phyloP scores from a whole-genome alignment of 2,113 vertebrate genomes.

The Nyctereutes procyonoides region DNA sequence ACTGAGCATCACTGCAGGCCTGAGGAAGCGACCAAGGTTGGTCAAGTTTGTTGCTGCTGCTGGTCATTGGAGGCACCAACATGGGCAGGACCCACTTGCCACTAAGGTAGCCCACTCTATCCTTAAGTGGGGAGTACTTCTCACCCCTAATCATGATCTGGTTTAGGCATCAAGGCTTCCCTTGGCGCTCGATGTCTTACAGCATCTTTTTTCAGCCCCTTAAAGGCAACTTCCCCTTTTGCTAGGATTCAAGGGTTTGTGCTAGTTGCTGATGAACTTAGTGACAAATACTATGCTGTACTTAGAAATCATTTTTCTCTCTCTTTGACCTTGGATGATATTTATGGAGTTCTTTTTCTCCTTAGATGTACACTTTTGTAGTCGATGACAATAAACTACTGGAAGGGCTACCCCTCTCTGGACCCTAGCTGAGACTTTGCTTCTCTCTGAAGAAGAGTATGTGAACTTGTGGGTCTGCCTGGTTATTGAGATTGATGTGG shows the following conservation, averaged over 20 bases:
- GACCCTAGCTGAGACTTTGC: neutral
- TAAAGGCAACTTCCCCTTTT: neutral
- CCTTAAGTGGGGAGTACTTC: fast-evolving
- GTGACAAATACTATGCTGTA: neutral
- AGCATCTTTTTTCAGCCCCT: neutral
- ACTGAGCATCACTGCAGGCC: neutral
- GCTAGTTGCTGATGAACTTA: neutral
- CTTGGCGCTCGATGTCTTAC: neutral
- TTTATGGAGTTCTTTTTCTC: neutral
- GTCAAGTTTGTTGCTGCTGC: neutral
- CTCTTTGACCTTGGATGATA: neutral
- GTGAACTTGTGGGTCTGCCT: neutral
- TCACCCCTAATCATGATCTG: fast-evolving
- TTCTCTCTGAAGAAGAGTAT: neutral
- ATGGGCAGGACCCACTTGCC: neutral
- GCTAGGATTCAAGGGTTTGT: neutral
- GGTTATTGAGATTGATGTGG: neutral
- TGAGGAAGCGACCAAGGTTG: fast-evolving
- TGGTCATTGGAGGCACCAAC: neutral
- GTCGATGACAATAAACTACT: neutral
- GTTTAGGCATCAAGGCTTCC: neutral
- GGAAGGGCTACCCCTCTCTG: neutral
- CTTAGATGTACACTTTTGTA: neutral
- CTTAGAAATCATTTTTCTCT: neutral
- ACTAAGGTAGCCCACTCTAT: fast-evolving